A percentile compares a stretch with the other conserved stretches of the same genome.
Conservation (phyloP, 2,797 vertebrate species). For the Anabas testudineus region DNA sequence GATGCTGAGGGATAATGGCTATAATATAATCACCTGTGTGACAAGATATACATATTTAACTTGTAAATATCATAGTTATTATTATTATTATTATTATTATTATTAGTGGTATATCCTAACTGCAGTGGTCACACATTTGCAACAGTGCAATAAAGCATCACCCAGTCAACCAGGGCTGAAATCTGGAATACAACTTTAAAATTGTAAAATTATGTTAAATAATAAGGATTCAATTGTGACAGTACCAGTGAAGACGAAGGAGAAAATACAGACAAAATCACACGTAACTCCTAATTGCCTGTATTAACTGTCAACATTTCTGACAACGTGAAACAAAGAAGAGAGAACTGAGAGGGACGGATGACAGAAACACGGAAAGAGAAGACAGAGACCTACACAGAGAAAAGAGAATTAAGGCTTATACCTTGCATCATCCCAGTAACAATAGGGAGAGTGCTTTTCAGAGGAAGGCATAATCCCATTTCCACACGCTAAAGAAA, state of each 20-base stretch:
- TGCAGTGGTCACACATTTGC: too few species aligned
- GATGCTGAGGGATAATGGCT: too few species aligned
- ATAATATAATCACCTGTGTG: too few species aligned
- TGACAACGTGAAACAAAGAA: constrained; percentile 47
- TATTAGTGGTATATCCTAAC: too few species aligned
- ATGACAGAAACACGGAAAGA: constrained; percentile 60
- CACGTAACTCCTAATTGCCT: neutral
- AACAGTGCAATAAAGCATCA: too few species aligned
- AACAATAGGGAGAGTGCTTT: constrained; percentile 82
- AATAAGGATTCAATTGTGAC: neutral
- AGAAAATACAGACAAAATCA: neutral
- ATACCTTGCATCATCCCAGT: constrained; percentile 82
- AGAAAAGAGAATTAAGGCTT: constrained; percentile 78
- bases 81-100: too few species aligned
- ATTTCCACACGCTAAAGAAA: constrained; percentile 84
- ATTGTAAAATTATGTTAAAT: neutral
- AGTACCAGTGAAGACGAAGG: constrained; percentile 8
- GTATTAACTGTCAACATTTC: constrained; percentile 35
- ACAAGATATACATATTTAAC: too few species aligned
- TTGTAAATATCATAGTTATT: too few species aligned
- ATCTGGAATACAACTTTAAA: neutral
- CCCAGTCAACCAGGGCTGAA: neutral
- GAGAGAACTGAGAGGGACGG: constrained; percentile 40
- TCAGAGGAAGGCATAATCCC: constrained; percentile 82
- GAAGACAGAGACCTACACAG: constrained; percentile 69